A percentile compares a stretch with the other conserved stretches of the same genome.
Conservation (phyloP, 2,797 vertebrate genomes). For the Scyliorhinus canicula region DNA sequence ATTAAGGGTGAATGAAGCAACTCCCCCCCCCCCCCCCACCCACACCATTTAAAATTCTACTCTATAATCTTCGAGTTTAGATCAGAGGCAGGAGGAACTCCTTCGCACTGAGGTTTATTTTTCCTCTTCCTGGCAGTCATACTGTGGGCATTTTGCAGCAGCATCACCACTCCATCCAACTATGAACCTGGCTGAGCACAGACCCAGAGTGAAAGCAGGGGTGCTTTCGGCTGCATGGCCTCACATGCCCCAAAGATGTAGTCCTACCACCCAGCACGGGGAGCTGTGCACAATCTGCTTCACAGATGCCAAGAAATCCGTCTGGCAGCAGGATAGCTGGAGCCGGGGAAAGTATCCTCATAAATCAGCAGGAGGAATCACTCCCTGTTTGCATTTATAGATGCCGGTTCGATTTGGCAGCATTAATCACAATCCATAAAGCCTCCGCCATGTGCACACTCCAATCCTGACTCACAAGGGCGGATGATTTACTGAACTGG, state of each 20-base stretch:
- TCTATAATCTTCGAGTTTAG: neutral
- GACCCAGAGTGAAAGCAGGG: neutral
- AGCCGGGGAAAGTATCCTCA: neutral
- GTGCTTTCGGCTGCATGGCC: too few species aligned
- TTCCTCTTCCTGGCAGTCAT: neutral
- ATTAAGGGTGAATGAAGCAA: too few species aligned
- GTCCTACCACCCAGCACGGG: neutral
- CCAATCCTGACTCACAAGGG: conserved; percentile 13
- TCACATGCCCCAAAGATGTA: neutral
- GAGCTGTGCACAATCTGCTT: neutral
- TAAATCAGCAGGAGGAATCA: neutral
- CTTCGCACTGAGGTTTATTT: neutral
- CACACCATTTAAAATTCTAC: neutral
- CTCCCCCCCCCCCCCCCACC: too few species aligned
- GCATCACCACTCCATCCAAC: neutral
- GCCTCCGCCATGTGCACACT: neutral
- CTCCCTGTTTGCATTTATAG: neutral
- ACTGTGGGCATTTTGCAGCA: too few species aligned
- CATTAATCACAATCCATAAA: conserved; percentile 15
- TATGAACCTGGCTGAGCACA: neutral
- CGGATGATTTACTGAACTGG: neutral
- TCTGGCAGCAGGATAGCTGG: neutral
- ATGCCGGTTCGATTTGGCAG: neutral
- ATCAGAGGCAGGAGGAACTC: neutral
- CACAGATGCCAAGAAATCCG: neutral